These are phyloP conservation scores for Leptinotarsa tumamoca DNA, from an alignment of 2,888 invertebrate species.

Conservation along the genomic window DNA sequence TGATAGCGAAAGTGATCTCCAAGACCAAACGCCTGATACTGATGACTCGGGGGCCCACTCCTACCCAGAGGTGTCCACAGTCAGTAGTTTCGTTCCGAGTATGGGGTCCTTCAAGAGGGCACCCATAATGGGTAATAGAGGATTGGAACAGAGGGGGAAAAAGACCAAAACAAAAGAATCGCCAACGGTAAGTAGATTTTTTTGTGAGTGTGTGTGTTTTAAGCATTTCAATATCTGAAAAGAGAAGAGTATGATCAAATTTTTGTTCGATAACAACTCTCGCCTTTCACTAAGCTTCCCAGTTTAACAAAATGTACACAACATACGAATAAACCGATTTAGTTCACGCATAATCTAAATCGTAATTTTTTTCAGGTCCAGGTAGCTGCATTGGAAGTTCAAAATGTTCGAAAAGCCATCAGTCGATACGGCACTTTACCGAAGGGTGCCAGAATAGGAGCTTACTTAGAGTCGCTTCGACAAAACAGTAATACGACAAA, in stretches of 20 bases:
- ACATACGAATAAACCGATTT: too few relatives aligned
- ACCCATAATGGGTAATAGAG: constrained; percentile 73
- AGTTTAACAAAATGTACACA: too few relatives aligned
- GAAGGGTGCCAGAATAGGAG: constrained; percentile 95
- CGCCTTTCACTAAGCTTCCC: too few relatives aligned
- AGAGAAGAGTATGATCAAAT: too few relatives aligned
- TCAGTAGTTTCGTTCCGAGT: constrained; percentile 64
- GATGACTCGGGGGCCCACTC: constrained; percentile 75
- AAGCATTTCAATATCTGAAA: neutral
- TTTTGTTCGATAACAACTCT: too few relatives aligned
- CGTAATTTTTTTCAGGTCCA: constrained; percentile 71
- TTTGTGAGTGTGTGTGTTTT: neutral
- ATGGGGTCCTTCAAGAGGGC: constrained; percentile 71
- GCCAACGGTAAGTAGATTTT: constrained; percentile 55
- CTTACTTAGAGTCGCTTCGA: constrained; percentile 92
- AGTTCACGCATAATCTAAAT: too few relatives aligned
- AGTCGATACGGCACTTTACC: constrained; percentile 97
- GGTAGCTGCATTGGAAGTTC: constrained; percentile 93
- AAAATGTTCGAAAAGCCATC: constrained; percentile 94
- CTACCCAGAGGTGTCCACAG: constrained; percentile 66
- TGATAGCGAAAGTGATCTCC: constrained; percentile 78
- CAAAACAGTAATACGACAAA: constrained; percentile 75
- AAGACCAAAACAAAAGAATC: constrained; percentile 68
- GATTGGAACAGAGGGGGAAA: constrained; percentile 73
- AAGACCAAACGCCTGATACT: constrained; percentile 80